phyloP scores from a whole-genome alignment of 1,140 invertebrate genomes.

The Zophobas atratus region DNA sequence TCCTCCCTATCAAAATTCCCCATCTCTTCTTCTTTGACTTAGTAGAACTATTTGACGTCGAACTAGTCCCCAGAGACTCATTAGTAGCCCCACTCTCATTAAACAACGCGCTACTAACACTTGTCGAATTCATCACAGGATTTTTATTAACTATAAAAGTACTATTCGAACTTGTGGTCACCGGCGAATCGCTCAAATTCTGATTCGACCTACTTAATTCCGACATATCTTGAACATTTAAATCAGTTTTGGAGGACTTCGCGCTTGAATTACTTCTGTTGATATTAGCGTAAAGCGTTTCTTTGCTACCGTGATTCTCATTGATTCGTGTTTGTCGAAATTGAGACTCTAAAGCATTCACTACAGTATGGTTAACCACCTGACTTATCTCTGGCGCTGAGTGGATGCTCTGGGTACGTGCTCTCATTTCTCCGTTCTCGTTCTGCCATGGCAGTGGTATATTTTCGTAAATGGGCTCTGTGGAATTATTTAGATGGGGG shows the following conservation, averaged over 20 bases:
- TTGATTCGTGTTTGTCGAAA: slow-evolving; percentile 53
- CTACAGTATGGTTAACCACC: slow-evolving; percentile 59
- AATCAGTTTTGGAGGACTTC: slow-evolving; percentile 57
- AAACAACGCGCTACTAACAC: slow-evolving; percentile 46
- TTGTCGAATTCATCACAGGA: slow-evolving; percentile 35
- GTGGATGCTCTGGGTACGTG: slow-evolving; percentile 77
- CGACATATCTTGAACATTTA: slow-evolving; percentile 51
- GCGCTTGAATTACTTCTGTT: slow-evolving; percentile 51
- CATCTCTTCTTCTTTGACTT: slow-evolving; percentile 76
- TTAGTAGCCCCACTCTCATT: slow-evolving; percentile 49
- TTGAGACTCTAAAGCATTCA: slow-evolving; percentile 61
- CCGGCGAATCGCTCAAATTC: slow-evolving; percentile 54
- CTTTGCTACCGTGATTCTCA: slow-evolving; percentile 52
- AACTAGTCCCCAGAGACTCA: slow-evolving; percentile 60
- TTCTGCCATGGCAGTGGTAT: slow-evolving; percentile 78
- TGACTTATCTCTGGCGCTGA: slow-evolving; percentile 76
- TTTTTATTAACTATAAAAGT: slow-evolving; percentile 60
- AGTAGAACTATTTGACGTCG: slow-evolving; percentile 63
- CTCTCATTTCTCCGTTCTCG: slow-evolving; percentile 69
- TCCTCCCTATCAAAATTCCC: slow-evolving; percentile 74
- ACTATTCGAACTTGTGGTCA: slow-evolving; percentile 50
- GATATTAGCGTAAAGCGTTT: slow-evolving; percentile 64
- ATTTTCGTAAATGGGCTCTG: slow-evolving; percentile 86
- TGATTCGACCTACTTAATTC: slow-evolving; percentile 54
- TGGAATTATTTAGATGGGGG: slow-evolving; percentile 66